Evolutionary conservation across 2,888 invertebrate genomes (phyloP).

Genomic region (Polyploca ridens): DNA sequence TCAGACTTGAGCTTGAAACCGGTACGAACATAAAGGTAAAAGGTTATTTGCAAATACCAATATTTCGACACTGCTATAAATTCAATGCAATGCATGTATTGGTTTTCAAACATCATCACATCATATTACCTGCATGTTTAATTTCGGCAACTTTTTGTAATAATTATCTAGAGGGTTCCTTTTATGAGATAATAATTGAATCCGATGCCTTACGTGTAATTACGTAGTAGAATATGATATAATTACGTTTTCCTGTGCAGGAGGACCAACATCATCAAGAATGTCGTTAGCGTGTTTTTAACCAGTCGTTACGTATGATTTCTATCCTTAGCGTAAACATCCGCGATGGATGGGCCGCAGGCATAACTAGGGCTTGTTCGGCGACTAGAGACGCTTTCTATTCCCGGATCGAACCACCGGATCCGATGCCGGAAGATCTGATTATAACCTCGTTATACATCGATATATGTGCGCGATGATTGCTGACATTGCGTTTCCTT

Average conservation of each 20-base stretch:
- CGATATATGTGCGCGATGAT: slow-evolving; percentile 45
- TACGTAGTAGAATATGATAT: slow-evolving; percentile 32
- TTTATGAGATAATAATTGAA: slow-evolving; percentile 2
- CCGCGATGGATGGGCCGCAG: slow-evolving; percentile 48
- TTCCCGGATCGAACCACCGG: slow-evolving; percentile 52
- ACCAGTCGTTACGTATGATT: slow-evolving; percentile 59
- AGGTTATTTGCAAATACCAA: slow-evolving; percentile 69
- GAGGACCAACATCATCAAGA: slow-evolving; percentile 18
- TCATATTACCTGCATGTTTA: slow-evolving; percentile 5
- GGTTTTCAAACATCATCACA: slow-evolving; percentile 7
- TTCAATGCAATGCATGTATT: slow-evolving; percentile 23
- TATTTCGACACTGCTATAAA: slow-evolving; percentile 46
- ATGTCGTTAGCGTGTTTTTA: slow-evolving; percentile 50
- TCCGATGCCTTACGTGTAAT: slow-evolving; percentile 22
- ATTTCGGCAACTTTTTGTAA: neutral
- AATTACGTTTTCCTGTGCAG: slow-evolving; percentile 46
- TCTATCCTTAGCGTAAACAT: slow-evolving; percentile 67
- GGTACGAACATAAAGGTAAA: slow-evolving; percentile 70
- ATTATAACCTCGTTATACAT: slow-evolving; percentile 69
- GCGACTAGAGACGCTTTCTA: slow-evolving; percentile 64
- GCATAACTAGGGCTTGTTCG: slow-evolving; percentile 49
- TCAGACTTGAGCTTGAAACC: slow-evolving; percentile 63
- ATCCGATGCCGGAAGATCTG: slow-evolving; percentile 65
- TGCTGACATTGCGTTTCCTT: slow-evolving; percentile 38
- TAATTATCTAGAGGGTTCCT: neutral